phyloP scores from a whole-genome alignment of 92 coral and sea anemone genomes.

The Isaurus tuberculatus region DNA sequence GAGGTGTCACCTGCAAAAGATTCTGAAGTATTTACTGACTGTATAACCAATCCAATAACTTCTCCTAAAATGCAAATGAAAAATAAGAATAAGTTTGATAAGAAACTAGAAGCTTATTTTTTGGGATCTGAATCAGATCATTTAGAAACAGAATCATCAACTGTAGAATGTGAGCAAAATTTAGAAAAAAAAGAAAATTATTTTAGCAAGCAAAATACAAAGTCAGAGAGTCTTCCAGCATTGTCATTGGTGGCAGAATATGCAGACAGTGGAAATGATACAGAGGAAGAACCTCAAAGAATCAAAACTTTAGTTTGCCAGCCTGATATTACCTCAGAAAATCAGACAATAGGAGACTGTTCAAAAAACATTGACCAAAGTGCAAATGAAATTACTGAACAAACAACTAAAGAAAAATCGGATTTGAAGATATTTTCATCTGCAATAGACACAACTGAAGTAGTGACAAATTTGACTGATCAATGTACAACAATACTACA shows the following conservation, averaged over 20 bases:
- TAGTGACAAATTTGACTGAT: background rate
- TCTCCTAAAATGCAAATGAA: background rate
- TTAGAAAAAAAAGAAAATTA: background rate
- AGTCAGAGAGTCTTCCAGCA: constrained; percentile 23
- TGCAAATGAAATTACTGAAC: background rate
- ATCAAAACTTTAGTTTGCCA: background rate
- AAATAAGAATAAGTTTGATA: background rate
- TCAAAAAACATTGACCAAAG: background rate
- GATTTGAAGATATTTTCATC: background rate
- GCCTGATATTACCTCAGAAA: background rate
- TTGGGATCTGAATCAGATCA: constrained; percentile 37
- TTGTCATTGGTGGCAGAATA: constrained; percentile 51
- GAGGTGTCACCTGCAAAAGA: background rate
- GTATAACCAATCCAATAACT: background rate
- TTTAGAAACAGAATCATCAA: background rate
- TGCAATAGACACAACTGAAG: background rate
- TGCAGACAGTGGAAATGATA: constrained; percentile 62
- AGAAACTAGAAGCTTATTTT: constrained; percentile 1
- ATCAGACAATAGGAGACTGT: background rate
- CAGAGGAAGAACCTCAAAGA: constrained; percentile 49
- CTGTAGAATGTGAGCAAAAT: background rate
- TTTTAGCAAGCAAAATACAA: background rate
- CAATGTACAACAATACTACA: background rate
- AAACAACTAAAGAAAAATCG: background rate
- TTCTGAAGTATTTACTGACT: background rate